Conservation (phyloP, 2,113 vertebrate species). For the Seriola quinqueradiata region DNA sequence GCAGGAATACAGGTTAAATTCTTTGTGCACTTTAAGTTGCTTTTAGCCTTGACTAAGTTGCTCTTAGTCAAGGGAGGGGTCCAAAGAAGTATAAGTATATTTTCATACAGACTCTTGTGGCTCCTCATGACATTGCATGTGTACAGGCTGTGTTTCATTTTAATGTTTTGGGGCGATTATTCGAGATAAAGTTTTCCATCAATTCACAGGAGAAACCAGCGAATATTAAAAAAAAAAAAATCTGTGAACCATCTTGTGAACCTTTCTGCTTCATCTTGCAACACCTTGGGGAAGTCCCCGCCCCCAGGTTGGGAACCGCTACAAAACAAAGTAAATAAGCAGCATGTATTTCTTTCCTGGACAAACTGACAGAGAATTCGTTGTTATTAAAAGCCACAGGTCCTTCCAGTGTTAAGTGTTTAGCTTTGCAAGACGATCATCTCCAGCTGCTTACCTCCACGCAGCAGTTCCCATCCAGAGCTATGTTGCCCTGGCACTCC, state of each 20-base stretch:
- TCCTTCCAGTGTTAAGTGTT: slow-evolving; percentile 1
- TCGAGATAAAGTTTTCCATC: not conserved
- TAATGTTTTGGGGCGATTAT: not conserved
- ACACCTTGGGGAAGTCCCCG: slow-evolving; percentile 18
- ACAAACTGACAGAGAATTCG: not conserved
- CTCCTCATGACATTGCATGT: not conserved
- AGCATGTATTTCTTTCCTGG: not conserved
- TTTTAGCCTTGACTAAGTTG: too few species aligned
- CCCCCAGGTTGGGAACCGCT: slow-evolving; percentile 2
- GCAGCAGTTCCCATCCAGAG: slow-evolving; percentile 91
- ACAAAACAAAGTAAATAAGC: slow-evolving; percentile 1
- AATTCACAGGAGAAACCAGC: not conserved
- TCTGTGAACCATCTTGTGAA: not conserved
- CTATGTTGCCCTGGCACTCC: slow-evolving; percentile 92
- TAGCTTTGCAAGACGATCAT: slow-evolving; percentile 14
- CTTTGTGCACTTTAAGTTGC: not conserved
- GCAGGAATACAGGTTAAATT: not conserved
- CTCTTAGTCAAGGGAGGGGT: not conserved
- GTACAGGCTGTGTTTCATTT: not conserved
- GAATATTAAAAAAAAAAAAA: not conserved
- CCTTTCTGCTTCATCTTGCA: not conserved
- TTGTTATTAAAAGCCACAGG: slow-evolving; percentile 12
- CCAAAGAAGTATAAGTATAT: not conserved
- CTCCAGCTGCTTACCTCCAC: slow-evolving; percentile 88
- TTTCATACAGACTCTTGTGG: not conserved